Conservation (phyloP, 2,888 invertebrate genomes). For the Chrysopilus asiliformis region DNA sequence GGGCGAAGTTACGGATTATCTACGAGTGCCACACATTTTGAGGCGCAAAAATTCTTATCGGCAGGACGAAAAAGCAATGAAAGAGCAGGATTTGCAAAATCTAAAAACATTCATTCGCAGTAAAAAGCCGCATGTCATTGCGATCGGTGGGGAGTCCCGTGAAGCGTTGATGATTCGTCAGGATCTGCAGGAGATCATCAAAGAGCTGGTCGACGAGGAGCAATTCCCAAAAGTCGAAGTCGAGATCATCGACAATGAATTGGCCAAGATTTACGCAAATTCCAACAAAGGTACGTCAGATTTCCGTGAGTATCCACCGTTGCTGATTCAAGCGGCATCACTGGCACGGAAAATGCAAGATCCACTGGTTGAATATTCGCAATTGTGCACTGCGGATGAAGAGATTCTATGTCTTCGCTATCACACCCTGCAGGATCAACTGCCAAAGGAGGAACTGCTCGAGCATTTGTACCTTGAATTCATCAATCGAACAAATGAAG, state of each 20-base stretch:
- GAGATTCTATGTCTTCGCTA: slow-evolving; percentile 91
- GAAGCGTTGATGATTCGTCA: slow-evolving; percentile 70
- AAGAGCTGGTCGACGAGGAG: slow-evolving; percentile 64
- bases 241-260: slow-evolving; percentile 86
- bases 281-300: slow-evolving; percentile 77
- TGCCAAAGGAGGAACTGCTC: slow-evolving; percentile 71
- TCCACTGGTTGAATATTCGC: slow-evolving; percentile 90
- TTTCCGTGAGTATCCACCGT: slow-evolving; percentile 83
- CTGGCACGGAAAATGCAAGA: slow-evolving; percentile 87
- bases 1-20: slow-evolving; percentile 84
- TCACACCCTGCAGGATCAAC: slow-evolving; percentile 72
- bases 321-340: slow-evolving; percentile 85
- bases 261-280: slow-evolving; percentile 84
- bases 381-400: slow-evolving; percentile 89
- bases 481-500: slow-evolving; percentile 93
- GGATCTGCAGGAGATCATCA: slow-evolving; percentile 61
- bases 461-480: slow-evolving; percentile 79
- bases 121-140: slow-evolving; percentile 90
- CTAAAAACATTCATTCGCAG: slow-evolving; percentile 69
- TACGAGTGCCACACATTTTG: slow-evolving; percentile 74
- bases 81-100: slow-evolving; percentile 52
- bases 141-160: slow-evolving; percentile 79
- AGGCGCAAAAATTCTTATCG: slow-evolving; percentile 65
- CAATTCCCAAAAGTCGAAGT: slow-evolving; percentile 78
- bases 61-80: slow-evolving; percentile 50